phyloP scores from a whole-genome alignment of 1,140 invertebrate genomes.

The Leptopilina clavipes region DNA sequence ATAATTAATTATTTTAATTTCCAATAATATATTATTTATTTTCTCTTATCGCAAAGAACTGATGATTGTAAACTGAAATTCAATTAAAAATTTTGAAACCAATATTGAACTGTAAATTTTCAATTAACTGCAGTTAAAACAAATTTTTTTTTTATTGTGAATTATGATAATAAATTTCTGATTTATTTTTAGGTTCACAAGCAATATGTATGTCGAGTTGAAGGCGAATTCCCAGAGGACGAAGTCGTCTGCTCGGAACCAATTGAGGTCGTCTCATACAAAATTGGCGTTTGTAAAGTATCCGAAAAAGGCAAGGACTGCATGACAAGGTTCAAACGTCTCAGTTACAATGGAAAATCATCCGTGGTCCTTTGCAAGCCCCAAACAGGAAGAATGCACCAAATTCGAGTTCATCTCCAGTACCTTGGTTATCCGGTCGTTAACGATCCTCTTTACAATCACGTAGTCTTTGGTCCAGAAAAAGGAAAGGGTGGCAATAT shows the following conservation, averaged over 20 bases:
- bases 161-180: slow-evolving; percentile 24
- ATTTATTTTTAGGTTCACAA: slow-evolving; percentile 85
- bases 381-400: slow-evolving; percentile 97
- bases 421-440: slow-evolving; percentile 97
- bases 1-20: background rate
- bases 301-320: slow-evolving; percentile 93
- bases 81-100: too few relatives aligned
- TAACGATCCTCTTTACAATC: slow-evolving; percentile 97
- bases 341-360: slow-evolving; percentile 90
- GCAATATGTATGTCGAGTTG: slow-evolving; percentile 97
- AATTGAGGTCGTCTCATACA: slow-evolving; percentile 94
- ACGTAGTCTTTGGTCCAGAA: slow-evolving; percentile 90
- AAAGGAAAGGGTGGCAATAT: slow-evolving; percentile 95
- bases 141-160: background rate
- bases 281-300: slow-evolving; percentile 96
- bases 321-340: slow-evolving; percentile 89
- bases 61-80: too few relatives aligned
- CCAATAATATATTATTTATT: too few relatives aligned
- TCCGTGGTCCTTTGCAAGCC: slow-evolving; percentile 96
- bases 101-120: too few relatives aligned
- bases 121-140: too few relatives aligned
- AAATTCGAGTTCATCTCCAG: slow-evolving; percentile 98
- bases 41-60: too few relatives aligned
- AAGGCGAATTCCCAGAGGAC: slow-evolving; percentile 97
- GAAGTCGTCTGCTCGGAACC: slow-evolving; percentile 88